These are phyloP conservation scores for Tetragonula carbonaria DNA, from an alignment of 2,888 invertebrate species.

Conservation along the genomic window DNA sequence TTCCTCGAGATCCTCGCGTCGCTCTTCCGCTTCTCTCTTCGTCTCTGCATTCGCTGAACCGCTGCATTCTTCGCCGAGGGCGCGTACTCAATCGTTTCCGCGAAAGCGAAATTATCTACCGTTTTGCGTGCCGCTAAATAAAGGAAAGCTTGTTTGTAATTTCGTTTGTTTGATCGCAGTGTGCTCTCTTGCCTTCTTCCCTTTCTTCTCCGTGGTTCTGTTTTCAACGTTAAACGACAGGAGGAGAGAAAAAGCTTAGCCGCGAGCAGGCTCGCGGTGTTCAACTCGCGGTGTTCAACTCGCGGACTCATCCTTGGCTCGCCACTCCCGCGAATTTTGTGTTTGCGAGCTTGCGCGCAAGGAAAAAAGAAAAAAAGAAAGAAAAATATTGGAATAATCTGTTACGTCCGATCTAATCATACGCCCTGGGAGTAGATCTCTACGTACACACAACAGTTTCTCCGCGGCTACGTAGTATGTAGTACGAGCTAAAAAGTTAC, in stretches of 20 bases:
- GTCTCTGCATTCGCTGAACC: not conserved
- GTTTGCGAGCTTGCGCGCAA: not conserved
- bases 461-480: slow-evolving; percentile 55
- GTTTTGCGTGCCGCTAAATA: not conserved
- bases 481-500: slow-evolving; percentile 59
- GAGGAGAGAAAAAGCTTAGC: not conserved
- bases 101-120: not conserved
- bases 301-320: slow-evolving; percentile 35
- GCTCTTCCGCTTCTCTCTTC: not conserved
- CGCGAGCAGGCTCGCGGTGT: not conserved
- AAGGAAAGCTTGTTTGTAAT: slow-evolving; percentile 9
- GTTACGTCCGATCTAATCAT: slow-evolving; percentile 59
- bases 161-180: slow-evolving; percentile 20
- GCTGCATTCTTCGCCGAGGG: slow-evolving; percentile 1
- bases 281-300: not conserved
- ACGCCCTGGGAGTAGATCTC: slow-evolving; percentile 51
- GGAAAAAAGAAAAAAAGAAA: too few species aligned
- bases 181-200: slow-evolving; percentile 1
- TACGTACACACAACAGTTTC: slow-evolving; percentile 54
- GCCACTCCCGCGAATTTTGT: slow-evolving; percentile 6
- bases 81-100: slow-evolving; percentile 8
- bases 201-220: not conserved
- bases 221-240: not conserved
- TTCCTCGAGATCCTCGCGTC: slow-evolving; percentile 4
- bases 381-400: slow-evolving; percentile 12